Percentiles rank a stretch among this genome's conserved stretches.
Evolutionary conservation across 2,888 invertebrate genomes (phyloP).

Genomic region (Parnassius orleans): DNA sequence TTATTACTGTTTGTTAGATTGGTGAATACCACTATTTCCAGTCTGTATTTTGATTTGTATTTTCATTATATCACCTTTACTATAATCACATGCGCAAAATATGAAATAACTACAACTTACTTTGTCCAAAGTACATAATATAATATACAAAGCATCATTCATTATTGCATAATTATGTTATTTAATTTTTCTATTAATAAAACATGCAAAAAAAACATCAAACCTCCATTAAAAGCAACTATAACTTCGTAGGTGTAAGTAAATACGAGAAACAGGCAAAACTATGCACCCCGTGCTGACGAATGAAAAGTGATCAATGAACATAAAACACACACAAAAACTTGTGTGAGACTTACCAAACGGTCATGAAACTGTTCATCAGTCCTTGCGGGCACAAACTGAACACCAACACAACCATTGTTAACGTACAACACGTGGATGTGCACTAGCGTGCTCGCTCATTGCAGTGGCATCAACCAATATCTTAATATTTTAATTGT

Average conservation of each 20-base stretch:
- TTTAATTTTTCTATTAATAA: background rate
- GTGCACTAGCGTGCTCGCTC: conserved; percentile 49
- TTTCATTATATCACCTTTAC: no score
- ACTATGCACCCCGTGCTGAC: conserved; percentile 32
- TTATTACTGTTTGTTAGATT: no score
- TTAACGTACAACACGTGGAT: conserved; percentile 60
- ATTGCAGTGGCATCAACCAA: conserved; percentile 26
- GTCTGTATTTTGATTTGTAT: no score
- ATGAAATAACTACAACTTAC: no score
- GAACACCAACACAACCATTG: conserved; percentile 83
- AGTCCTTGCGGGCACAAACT: conserved; percentile 92
- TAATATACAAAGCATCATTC: conserved; percentile 4
- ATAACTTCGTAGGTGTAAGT: conserved; percentile 10
- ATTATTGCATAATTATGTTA: conserved; percentile 3
- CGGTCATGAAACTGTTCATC: conserved; percentile 93
- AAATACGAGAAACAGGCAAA: conserved; percentile 15
- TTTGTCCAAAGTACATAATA: no score
- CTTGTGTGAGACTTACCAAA: conserved; percentile 86
- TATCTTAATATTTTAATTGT: conserved; percentile 2
- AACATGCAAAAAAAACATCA: conserved; percentile 11
- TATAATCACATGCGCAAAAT: no score
- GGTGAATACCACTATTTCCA: no score
- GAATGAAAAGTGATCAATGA: conserved; percentile 30
- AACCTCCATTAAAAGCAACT: background rate
- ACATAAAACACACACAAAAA: conserved; percentile 34